These are phyloP conservation scores for Ictidomys tridecemlineatus DNA, from an alignment of 2,113 vertebrate species.

Conservation along the genomic window DNA sequence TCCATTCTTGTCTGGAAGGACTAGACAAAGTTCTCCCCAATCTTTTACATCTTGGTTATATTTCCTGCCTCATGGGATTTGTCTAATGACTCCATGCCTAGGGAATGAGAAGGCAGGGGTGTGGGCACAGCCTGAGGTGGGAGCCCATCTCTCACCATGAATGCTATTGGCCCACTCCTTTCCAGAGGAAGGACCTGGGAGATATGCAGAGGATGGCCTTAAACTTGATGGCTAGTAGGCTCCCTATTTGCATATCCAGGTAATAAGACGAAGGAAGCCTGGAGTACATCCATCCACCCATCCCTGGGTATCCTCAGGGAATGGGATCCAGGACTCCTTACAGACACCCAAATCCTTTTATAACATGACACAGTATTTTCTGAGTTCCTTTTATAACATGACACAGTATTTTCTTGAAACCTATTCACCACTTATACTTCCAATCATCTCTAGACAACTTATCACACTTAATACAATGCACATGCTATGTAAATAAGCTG, in stretches of 20 bases:
- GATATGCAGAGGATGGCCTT: neutral
- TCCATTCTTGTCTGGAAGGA: neutral
- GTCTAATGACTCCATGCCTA: rapidly evolving
- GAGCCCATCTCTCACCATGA: neutral
- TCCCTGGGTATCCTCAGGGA: neutral
- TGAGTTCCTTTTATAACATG: neutral
- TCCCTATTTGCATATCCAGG: neutral
- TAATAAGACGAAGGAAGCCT: neutral
- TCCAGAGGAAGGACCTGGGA: neutral
- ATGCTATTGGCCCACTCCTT: rapidly evolving
- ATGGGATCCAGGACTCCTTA: neutral
- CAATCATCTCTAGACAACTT: neutral
- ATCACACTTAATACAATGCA: neutral
- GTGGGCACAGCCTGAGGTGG: rapidly evolving
- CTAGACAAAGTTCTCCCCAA: neutral
- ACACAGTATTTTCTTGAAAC: neutral
- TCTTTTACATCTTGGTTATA: no score
- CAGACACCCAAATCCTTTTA: neutral
- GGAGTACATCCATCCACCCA: no score
- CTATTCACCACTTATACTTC: no score
- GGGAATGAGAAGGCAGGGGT: no score
- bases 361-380: neutral
- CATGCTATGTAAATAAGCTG: neutral
- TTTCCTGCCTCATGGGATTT: neutral
- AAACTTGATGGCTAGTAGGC: neutral